A percentile compares a stretch with the other conserved stretches of the same genome.
phyloP scores from a whole-genome alignment of 2,888 invertebrate species.

The Melipona bicolor region DNA sequence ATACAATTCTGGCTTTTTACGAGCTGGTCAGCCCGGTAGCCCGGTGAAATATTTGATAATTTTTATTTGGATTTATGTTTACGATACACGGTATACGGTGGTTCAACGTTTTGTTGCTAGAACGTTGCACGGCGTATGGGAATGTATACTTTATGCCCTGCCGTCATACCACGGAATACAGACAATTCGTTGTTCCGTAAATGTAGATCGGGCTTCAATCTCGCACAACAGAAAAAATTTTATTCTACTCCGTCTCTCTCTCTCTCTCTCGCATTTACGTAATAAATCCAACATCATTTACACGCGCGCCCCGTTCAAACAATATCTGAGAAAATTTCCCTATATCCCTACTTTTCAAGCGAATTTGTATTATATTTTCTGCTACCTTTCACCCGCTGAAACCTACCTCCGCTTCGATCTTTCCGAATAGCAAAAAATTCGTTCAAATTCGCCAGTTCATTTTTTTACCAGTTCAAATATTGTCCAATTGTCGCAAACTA shows the following conservation, averaged over 20 bases:
- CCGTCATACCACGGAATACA: neutral
- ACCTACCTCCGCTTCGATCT: neutral
- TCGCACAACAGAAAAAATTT: neutral
- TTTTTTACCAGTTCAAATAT: too few species aligned
- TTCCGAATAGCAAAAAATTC: neutral
- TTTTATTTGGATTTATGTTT: neutral
- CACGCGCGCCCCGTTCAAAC: neutral
- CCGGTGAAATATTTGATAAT: neutral
- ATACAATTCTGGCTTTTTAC: neutral
- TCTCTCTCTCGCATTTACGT: neutral
- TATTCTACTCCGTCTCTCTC: neutral
- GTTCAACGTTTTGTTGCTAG: neutral
- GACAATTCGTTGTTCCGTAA: neutral
- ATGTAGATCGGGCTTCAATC: neutral
- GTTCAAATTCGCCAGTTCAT: too few species aligned
- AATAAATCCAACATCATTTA: neutral
- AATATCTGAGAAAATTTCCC: neutral
- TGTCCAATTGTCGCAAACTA: too few species aligned
- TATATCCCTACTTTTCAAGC: neutral
- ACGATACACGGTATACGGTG: neutral
- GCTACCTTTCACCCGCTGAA: neutral
- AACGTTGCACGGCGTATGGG: neutral
- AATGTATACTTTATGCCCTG: neutral
- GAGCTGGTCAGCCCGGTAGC: too few species aligned
- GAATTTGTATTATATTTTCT: neutral